Base-by-base conservation (phyloP, 1,140 invertebrate genomes). In the Cydia amplana region DNA sequence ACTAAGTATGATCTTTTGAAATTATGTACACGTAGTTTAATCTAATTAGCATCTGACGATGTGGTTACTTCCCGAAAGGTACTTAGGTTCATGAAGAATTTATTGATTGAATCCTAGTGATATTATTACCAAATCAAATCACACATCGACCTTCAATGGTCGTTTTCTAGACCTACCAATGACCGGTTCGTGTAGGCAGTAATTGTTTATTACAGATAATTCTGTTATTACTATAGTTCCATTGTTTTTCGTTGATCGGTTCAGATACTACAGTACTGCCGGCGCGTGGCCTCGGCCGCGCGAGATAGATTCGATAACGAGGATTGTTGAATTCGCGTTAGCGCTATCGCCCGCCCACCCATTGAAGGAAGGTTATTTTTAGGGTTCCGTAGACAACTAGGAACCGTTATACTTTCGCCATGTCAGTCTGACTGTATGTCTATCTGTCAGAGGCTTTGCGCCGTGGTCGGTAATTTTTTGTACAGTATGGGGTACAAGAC, bases 251-350 rank as follows among this genome's bases (percentile, higher is more conserved):
- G 28, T 70, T 70, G 65, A 70, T 70, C 65, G 65, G 65, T 70
- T 70, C 9, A 70, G 65, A 70, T 70, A 70, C 28, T 12, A 76
- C 46, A 70, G 14, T 12, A 76, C 46, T 20, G 20, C 67, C 73
- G 23, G 55, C 74, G 14, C 46, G 28, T 51, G 51, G 79, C 80
- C 77, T 77, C 77, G 74, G 18, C 70, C 14, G 20, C 55, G 28
- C 73, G 36, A 75, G 75, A 79, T 79, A 81, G 40, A 79, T 77
- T 51, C 76, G 79, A 78, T 82, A 82, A 80, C 81, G 78, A 78
- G 76, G 77, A 80, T 82, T 83, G 82, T 83, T 83, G 82, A 79
- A 77, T 77, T 77, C 78, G 72, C 77, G 75, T 74, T 80, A 78
- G 79, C 81, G 80, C 74, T n/a, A 40, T 40, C 65, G 65, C 65